These are phyloP conservation scores for Empidonax alnorum DNA, from an alignment of 2,113 vertebrate genomes.

Conservation along the genomic window DNA sequence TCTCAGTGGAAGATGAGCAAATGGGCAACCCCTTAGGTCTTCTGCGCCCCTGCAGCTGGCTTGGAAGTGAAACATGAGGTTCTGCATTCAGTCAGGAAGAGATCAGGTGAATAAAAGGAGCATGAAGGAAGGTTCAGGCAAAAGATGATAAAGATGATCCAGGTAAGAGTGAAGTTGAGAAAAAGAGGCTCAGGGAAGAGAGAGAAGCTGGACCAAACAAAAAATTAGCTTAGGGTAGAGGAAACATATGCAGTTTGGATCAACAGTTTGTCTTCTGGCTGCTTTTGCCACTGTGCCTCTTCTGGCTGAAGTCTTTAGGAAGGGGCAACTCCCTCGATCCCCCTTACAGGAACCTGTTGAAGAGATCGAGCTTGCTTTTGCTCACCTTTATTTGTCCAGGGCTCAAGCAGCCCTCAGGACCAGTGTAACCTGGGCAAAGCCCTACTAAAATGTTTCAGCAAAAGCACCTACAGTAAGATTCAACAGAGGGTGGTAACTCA, in stretches of 20 bases:
- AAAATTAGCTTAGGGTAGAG: not conserved
- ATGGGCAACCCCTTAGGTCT: not conserved
- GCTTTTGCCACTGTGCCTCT: not conserved
- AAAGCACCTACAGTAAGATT: not conserved
- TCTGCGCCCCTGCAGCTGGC: not conserved
- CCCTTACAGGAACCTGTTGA: not conserved
- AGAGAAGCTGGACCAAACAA: not conserved
- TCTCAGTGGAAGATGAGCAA: not conserved
- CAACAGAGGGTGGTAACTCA: not conserved
- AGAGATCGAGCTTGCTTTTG: not conserved
- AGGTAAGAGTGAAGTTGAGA: not conserved
- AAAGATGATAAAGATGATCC: not conserved
- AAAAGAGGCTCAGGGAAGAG: not conserved
- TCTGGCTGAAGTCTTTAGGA: not conserved
- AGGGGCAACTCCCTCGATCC: accelerated
- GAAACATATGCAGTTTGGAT: not conserved
- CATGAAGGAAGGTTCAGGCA: not conserved
- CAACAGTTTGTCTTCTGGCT: not conserved
- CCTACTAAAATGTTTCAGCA: not conserved
- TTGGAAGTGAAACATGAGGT: not conserved
- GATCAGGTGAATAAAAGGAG: not conserved
- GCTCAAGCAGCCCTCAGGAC: not conserved
- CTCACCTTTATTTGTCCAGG: not conserved
- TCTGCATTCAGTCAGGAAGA: not conserved
- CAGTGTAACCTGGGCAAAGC: not conserved